A percentile compares a stretch with the other conserved stretches of the same genome.
phyloP scores from a whole-genome alignment of 2,888 invertebrate species.

The Megastigmus dorsalis region DNA sequence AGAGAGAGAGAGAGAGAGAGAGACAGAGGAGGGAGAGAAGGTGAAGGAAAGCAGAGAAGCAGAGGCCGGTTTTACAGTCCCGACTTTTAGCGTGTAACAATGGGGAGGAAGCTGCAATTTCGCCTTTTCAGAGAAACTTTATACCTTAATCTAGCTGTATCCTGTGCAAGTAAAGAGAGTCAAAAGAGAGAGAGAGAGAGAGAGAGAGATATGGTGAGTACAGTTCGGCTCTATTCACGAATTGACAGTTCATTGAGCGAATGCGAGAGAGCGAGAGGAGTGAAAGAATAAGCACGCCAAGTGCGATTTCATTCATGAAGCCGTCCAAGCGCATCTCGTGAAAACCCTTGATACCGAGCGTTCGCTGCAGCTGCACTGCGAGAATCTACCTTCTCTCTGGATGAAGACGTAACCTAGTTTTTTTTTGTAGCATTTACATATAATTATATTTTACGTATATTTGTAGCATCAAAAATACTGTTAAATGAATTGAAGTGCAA shows the following conservation, averaged over 20 bases:
- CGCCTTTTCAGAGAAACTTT: constrained; percentile 44
- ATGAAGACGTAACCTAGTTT: too few relatives aligned
- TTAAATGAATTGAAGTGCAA: too few relatives aligned
- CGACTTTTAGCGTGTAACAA: constrained; percentile 50
- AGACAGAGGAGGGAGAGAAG: neutral
- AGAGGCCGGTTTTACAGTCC: constrained; percentile 38
- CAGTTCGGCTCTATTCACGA: constrained; percentile 40
- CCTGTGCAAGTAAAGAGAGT: constrained; percentile 29
- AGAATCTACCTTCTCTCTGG: too few relatives aligned
- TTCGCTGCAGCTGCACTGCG: too few relatives aligned
- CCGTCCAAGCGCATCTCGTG: neutral
- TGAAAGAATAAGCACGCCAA: neutral
- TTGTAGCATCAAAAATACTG: too few relatives aligned
- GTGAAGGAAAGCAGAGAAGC: neutral
- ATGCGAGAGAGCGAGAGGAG: neutral
- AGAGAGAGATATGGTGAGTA: too few relatives aligned
- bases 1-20: neutral
- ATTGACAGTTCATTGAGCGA: constrained; percentile 28
- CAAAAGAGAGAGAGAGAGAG: neutral
- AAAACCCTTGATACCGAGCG: too few relatives aligned
- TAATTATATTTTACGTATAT: too few relatives aligned
- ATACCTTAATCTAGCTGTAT: constrained; percentile 53
- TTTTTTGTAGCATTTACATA: too few relatives aligned
- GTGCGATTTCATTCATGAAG: constrained; percentile 30
- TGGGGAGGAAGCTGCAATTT: constrained; percentile 56